Base-by-base conservation (phyloP, 2,888 invertebrate genomes). In the Shargacucullia verbasci region DNA sequence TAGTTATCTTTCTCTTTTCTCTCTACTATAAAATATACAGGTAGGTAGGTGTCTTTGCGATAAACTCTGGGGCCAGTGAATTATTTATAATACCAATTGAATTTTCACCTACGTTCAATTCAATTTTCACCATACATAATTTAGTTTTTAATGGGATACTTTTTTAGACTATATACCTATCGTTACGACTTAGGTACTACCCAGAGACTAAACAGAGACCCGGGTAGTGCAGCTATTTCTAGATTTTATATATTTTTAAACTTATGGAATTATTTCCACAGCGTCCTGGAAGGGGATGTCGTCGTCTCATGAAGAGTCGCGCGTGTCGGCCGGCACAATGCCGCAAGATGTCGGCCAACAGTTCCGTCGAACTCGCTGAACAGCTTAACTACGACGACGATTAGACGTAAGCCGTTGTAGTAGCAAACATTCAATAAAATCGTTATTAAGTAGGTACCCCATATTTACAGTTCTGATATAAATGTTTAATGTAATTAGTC, bases 261-360 rank as follows among this genome's bases (percentile, higher is more conserved):
- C 29, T 4, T 6, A 25, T 31, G 8, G 34, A 7, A 54, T 15
- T 52, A 7, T 34, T 38, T 14, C 44, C 38, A 14, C 56, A 68
- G 68, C 71, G 66, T 33, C 66, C 68, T 59, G 87, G 89, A 13
- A 84, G 77, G 56, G 76, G 80, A 0, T 92, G 92, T 68, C 84
- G 83, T 41, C 87, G 80, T 47, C 72, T 91, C 38, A 74, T 93
- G 47, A 92, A 88, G 72, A 90, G 86, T 58, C 88, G 91, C 0
- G 52, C 64, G 2, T 93, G 93, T 76, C 86, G 78, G 37, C 91
- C 88, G 1, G 64, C 73, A 0, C 80, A 86, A 31, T 93, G 92
- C 67, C 85, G 80, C 27, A 79, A 73, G 56, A 8, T 49, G 41
- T 59, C 25, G 25, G 67, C 15, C 10, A 70, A 70, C 52, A 58